A percentile compares a stretch with the other conserved stretches of the same genome.
These are phyloP conservation scores for Euglossa dilemma DNA, from an alignment of 1,140 invertebrate genomes.

Conservation along the genomic window DNA sequence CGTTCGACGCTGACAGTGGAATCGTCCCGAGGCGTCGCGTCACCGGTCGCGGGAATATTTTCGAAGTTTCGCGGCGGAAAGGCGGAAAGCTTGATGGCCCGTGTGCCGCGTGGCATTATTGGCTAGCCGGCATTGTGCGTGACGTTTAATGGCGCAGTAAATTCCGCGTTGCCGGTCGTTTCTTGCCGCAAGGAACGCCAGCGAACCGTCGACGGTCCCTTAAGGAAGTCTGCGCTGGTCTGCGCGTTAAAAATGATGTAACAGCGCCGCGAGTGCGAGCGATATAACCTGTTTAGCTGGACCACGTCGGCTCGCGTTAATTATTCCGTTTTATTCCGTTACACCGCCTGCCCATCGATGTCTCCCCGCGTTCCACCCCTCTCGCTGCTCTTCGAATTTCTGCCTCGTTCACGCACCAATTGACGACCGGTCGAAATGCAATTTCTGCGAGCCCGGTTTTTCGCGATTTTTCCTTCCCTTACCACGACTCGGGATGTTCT, in stretches of 20 bases:
- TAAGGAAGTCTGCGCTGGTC: neutral
- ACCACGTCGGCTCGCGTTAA: conserved; percentile 19
- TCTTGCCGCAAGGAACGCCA: neutral
- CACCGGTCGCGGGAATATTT: neutral
- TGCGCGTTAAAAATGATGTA: neutral
- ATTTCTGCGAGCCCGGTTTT: conserved; percentile 31
- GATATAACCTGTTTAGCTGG: conserved; percentile 21
- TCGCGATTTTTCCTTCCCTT: too few species aligned
- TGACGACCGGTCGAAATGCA: conserved; percentile 37
- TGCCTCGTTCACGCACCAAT: conserved; percentile 16
- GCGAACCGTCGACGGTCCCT: neutral
- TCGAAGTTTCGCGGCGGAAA: neutral
- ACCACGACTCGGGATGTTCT: too few species aligned
- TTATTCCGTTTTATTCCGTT: conserved; percentile 48
- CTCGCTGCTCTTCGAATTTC: conserved; percentile 31
- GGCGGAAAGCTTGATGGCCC: neutral
- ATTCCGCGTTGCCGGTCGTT: conserved; percentile 46
- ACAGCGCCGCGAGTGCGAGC: conserved; percentile 21
- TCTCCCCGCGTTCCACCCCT: neutral
- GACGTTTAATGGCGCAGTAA: conserved; percentile 54
- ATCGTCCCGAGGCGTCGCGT: neutral
- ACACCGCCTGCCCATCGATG: neutral
- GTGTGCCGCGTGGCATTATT: conserved; percentile 15
- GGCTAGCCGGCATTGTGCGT: conserved; percentile 11
- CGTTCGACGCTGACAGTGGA: neutral